phyloP scores from a whole-genome alignment of 53 echinoderm and acorn worm species.

The Henricia sp. region DNA sequence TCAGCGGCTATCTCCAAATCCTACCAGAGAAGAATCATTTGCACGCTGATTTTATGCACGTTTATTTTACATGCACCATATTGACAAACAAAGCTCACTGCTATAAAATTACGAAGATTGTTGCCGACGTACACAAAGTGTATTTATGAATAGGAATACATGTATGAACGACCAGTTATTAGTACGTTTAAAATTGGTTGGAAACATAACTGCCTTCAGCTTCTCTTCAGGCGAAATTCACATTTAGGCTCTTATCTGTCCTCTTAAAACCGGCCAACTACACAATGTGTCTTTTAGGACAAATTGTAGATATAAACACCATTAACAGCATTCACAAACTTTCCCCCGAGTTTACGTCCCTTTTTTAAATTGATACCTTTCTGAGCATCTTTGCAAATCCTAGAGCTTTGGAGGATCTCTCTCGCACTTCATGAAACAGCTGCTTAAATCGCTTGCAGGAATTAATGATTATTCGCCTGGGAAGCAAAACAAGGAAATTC shows the following conservation, averaged over 20 bases:
- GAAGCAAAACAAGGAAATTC: no score
- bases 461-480: constrained; percentile 62
- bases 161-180: background rate
- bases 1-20: constrained; percentile 98
- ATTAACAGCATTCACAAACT: no score
- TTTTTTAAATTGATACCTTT: no score
- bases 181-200: background rate
- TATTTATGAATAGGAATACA: background rate
- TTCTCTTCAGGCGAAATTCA: no score
- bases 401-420: constrained; percentile 93
- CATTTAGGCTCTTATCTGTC: no score
- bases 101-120: background rate
- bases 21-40: constrained; percentile 44
- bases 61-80: background rate
- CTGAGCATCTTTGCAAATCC: constrained; percentile 96
- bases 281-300: no score
- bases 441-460: constrained; percentile 65
- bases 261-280: no score
- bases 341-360: no score
- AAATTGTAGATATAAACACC: no score
- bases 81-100: background rate
- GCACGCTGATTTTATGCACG: background rate
- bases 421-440: constrained; percentile 88
- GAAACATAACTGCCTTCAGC: no score
- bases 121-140: no score